Conservation (phyloP, 2,888 invertebrate species). For the Malacosoma neustria region DNA sequence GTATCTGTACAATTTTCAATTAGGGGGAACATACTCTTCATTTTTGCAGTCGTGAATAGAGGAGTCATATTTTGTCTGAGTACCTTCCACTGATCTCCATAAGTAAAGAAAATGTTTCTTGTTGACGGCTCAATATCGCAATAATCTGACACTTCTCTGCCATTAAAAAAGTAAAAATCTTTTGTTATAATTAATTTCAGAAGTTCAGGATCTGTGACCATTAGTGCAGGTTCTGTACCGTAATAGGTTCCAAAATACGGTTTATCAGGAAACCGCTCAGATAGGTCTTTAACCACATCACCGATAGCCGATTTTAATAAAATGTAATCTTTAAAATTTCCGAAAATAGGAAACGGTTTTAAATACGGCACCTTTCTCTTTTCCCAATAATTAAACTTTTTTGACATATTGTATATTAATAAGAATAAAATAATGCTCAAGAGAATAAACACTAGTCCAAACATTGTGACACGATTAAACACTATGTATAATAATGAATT, state of each 20-base stretch:
- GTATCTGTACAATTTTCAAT: conserved; percentile 24
- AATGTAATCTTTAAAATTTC: conserved; percentile 14
- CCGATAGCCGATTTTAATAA: conserved; percentile 9
- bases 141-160: conserved; percentile 14
- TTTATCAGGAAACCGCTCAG: conserved; percentile 15
- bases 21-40: conserved; percentile 44
- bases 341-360: conserved; percentile 14
- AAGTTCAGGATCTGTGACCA: conserved; percentile 17
- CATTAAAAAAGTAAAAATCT: conserved; percentile 19
- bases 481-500: too few species aligned
- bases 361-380: conserved; percentile 13
- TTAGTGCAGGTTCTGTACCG: conserved; percentile 16
- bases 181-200: conserved; percentile 16
- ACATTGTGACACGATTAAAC: too few species aligned
- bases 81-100: conserved; percentile 42
- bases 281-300: conserved; percentile 10
- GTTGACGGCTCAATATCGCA: conserved; percentile 5
- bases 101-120: conserved; percentile 21
- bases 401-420: conserved; percentile 2
- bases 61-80: conserved; percentile 38
- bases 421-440: neutral
- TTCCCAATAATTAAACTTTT: conserved; percentile 15
- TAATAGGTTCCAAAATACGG: conserved; percentile 17
- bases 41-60: conserved; percentile 39
- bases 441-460: neutral